These are phyloP conservation scores for Indicator indicator DNA, from an alignment of 2,113 vertebrate genomes.

Conservation along the genomic window DNA sequence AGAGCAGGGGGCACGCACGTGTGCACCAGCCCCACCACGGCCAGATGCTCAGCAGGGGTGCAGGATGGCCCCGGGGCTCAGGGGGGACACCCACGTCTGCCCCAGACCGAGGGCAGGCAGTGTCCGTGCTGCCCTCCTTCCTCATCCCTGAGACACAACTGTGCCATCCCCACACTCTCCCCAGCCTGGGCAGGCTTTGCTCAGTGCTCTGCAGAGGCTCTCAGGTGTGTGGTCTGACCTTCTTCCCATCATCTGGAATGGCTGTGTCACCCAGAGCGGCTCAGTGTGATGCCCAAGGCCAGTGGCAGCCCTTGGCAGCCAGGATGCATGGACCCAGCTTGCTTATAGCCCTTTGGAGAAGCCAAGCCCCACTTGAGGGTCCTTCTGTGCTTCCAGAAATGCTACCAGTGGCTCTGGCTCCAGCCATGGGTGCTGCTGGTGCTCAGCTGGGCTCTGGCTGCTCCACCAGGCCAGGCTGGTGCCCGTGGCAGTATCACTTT, in stretches of 20 bases:
- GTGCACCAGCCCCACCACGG: neutral
- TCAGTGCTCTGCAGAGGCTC: neutral
- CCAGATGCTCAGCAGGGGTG: neutral
- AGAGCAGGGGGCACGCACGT: neutral
- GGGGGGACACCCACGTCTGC: fast-evolving
- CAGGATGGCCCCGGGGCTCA: fast-evolving
- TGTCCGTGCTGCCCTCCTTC: fast-evolving
- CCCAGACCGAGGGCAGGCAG: fast-evolving
- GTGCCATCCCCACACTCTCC: fast-evolving
- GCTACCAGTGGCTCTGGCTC: neutral
- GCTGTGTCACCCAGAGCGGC: neutral
- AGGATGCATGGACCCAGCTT: neutral
- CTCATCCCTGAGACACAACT: fast-evolving
- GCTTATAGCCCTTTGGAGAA: fast-evolving
- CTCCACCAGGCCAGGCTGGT: fast-evolving
- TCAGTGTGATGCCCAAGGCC: neutral
- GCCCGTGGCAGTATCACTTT: fast-evolving
- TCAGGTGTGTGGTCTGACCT: neutral
- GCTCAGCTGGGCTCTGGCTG: neutral
- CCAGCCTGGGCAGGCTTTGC: fast-evolving
- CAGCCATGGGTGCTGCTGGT: neutral
- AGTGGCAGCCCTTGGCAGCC: neutral
- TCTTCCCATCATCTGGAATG: neutral
- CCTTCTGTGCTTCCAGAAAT: neutral
- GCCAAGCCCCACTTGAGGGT: neutral